phyloP scores from a whole-genome alignment of 2,888 invertebrate species.

The Oligia fasciuncula region DNA sequence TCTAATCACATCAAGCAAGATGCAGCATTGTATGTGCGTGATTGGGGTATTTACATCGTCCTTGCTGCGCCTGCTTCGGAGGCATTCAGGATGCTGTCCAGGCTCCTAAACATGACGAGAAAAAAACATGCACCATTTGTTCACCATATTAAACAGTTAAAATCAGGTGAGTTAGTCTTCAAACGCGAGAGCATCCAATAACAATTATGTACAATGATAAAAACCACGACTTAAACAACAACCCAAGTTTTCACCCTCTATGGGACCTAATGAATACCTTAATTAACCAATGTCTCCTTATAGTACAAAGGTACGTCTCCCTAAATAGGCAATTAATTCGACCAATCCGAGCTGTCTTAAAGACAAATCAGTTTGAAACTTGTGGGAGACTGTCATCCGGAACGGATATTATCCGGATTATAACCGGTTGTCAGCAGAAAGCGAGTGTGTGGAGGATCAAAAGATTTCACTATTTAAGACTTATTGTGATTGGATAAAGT shows the following conservation, averaged over 20 bases:
- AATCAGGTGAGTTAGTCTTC: neutral
- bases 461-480: constrained; percentile 25
- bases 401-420: constrained; percentile 61
- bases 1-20: too few species aligned
- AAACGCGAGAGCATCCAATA: neutral
- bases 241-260: neutral
- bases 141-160: neutral
- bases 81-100: too few species aligned
- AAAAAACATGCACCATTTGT: neutral
- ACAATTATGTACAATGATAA: neutral
- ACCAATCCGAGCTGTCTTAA: constrained; percentile 48
- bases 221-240: neutral
- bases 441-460: constrained; percentile 33
- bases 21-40: too few species aligned
- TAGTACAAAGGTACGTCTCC: constrained; percentile 9
- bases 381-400: constrained; percentile 44
- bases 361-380: constrained; percentile 63
- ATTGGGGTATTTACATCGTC: too few species aligned
- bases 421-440: constrained; percentile 39
- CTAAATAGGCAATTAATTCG: constrained; percentile 52
- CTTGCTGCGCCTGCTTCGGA: too few species aligned
- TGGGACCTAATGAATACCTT: neutral
- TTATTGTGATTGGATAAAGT: constrained; percentile 22
- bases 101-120: too few species aligned
- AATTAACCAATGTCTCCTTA: neutral